Evolutionary conservation across 2,113 vertebrate genomes (phyloP).

Genomic region (Osmerus eperlanus): DNA sequence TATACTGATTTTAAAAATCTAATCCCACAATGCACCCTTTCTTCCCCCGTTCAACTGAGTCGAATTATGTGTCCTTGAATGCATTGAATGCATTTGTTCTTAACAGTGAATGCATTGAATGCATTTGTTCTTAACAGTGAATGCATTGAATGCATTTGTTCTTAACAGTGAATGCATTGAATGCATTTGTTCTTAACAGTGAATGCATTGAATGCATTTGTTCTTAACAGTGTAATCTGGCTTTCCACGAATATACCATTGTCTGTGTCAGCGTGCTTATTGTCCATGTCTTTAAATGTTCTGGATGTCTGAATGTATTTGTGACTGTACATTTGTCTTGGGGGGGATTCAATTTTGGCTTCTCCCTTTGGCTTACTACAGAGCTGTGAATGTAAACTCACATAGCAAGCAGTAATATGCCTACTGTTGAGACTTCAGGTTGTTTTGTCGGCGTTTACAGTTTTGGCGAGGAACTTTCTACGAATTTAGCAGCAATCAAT

Average conservation of each 20-base stretch:
- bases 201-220: too few relatives aligned
- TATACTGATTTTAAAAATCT: neutral
- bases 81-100: neutral
- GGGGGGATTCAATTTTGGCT: too few relatives aligned
- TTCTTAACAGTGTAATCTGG: neutral
- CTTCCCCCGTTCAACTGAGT: neutral
- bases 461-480: too few relatives aligned
- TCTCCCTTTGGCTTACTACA: too few relatives aligned
- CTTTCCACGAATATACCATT: neutral
- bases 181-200: neutral
- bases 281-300: neutral
- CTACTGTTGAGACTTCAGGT: too few relatives aligned
- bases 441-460: too few relatives aligned
- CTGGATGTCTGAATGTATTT: neutral
- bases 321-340: neutral
- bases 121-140: neutral
- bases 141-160: too few relatives aligned
- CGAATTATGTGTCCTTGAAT: neutral
- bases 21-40: neutral
- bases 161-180: too few relatives aligned
- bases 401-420: too few relatives aligned
- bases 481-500: neutral
- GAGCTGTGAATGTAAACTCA: too few relatives aligned
- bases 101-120: too few relatives aligned
- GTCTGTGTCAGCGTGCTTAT: too few relatives aligned